phyloP scores from a whole-genome alignment of 2,113 vertebrate species.

The Cololabis saira region DNA sequence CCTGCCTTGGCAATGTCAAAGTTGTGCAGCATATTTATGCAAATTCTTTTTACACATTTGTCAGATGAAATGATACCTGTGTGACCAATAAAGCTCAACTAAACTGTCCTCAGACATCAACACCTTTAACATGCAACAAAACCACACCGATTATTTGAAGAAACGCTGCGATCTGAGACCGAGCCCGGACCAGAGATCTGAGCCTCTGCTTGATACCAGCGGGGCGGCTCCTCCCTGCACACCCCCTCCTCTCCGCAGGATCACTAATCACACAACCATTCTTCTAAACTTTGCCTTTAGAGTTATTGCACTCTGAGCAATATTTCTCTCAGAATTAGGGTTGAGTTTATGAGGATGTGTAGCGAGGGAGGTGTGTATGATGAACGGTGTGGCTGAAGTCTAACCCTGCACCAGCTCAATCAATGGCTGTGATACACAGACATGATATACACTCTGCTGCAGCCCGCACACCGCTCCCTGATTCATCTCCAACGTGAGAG shows the following conservation, averaged over 20 bases:
- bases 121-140: no score
- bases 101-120: no score
- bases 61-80: no score
- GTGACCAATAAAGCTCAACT: no score
- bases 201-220: no score
- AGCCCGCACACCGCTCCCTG: not conserved
- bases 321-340: conserved; percentile 51
- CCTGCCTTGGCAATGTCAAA: no score
- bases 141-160: no score
- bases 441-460: not conserved
- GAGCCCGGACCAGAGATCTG: no score
- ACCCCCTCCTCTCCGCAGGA: conserved; percentile 26
- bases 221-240: no score
- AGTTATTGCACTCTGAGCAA: conserved; percentile 56
- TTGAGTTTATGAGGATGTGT: not conserved
- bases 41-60: no score
- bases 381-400: conserved; percentile 35
- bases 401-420: conserved; percentile 25
- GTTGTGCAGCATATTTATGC: no score
- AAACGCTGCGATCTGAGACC: no score
- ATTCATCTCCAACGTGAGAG: conserved; percentile 24
- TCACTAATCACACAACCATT: conserved; percentile 61
- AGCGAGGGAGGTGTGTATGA: not conserved
- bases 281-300: conserved; percentile 31
- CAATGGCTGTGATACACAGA: conserved; percentile 9